Percentiles rank a stretch among this genome's conserved stretches.
phyloP scores from a whole-genome alignment of 2,888 invertebrate species.

The Drosophila macrospina region DNA sequence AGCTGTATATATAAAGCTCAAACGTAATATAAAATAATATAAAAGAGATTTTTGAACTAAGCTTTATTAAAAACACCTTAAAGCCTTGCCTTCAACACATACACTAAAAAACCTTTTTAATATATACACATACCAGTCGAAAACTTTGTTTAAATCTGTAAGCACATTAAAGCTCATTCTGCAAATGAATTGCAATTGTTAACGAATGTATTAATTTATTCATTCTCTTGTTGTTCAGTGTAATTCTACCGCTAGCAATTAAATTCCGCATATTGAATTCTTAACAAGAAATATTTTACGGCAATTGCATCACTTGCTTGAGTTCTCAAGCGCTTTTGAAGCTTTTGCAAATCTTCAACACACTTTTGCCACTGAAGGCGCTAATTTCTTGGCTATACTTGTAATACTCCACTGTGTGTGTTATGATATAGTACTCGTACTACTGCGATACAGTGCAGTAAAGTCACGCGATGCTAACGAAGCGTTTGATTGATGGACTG shows the following conservation, averaged over 20 bases:
- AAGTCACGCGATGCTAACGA: conserved; percentile 77
- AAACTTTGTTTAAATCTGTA: no score
- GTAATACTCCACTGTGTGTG: neutral
- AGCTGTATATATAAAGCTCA: no score
- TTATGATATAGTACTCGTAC: neutral
- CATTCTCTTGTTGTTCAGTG: neutral
- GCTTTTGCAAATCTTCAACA: conserved; percentile 10
- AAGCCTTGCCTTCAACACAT: no score
- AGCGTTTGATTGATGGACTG: conserved; percentile 64
- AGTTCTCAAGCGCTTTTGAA: neutral
- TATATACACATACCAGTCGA: no score
- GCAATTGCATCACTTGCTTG: conserved; percentile 15
- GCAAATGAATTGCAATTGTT: no score
- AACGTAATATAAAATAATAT: no score
- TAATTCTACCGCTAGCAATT: neutral
- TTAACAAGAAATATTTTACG: conserved; percentile 6
- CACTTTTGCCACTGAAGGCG: conserved; percentile 19
- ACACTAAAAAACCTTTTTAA: no score
- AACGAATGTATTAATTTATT: no score
- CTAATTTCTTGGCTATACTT: conserved; percentile 42
- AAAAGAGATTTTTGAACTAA: no score
- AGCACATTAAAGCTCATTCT: neutral
- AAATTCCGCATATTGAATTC: neutral
- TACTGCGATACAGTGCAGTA: conserved; percentile 5
- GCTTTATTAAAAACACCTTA: no score